phyloP scores from a whole-genome alignment of 2,888 invertebrate species.

The Apomyelois bistriatella region DNA sequence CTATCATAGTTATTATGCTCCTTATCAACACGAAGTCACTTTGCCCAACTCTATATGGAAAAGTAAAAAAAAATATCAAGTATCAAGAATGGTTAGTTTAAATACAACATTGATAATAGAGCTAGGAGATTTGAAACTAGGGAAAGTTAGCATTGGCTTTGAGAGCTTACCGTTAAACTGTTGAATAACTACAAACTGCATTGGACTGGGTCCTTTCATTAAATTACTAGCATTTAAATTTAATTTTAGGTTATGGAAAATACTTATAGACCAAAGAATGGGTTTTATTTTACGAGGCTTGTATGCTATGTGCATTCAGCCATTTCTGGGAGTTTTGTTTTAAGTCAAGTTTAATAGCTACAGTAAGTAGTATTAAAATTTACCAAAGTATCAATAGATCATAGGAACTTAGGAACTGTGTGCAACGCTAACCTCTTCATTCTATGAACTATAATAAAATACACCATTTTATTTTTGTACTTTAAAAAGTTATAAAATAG shows the following conservation, averaged over 20 bases:
- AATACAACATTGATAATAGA: slow-evolving; percentile 18
- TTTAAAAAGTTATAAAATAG: no score
- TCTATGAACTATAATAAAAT: no score
- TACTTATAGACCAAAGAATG: background rate
- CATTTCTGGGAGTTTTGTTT: background rate
- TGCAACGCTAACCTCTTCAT: no score
- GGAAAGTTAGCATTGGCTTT: slow-evolving; percentile 59
- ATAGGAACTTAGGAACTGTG: no score
- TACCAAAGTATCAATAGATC: no score
- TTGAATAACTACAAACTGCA: background rate
- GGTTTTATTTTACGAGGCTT: background rate
- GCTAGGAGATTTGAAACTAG: slow-evolving; percentile 56
- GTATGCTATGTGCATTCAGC: background rate
- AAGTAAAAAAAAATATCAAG: slow-evolving; percentile 14
- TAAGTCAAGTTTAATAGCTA: no score
- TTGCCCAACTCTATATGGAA: no score
- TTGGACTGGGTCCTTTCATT: background rate
- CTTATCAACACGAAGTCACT: no score
- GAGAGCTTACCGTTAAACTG: slow-evolving; percentile 42
- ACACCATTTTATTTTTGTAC: no score
- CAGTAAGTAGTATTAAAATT: no score
- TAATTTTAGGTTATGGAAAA: background rate
- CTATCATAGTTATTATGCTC: no score
- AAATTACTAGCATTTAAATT: background rate
- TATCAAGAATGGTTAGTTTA: slow-evolving; percentile 33